Percentiles rank a stretch among this genome's conserved stretches.
Conservation (phyloP, 2,888 invertebrate genomes). For the Mesoligia furuncula region DNA sequence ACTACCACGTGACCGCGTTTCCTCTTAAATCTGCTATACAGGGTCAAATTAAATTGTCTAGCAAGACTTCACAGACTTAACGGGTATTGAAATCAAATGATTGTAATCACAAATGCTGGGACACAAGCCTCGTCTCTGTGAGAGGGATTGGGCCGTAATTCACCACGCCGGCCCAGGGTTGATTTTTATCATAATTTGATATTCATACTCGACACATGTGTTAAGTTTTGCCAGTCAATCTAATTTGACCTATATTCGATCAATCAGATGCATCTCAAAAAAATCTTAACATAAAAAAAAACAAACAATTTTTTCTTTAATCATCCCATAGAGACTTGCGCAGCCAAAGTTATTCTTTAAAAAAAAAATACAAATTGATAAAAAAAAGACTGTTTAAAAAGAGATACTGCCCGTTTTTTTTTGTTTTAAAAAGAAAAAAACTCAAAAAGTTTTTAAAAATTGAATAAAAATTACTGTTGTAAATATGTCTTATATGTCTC, state of each 20-base stretch:
- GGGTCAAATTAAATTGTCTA: neutral
- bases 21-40: neutral
- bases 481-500: constrained; percentile 34
- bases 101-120: too few species aligned
- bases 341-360: constrained; percentile 59
- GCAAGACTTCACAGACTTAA: neutral
- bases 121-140: neutral
- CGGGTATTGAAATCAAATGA: neutral
- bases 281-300: neutral
- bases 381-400: constrained; percentile 67
- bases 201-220: neutral
- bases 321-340: constrained; percentile 43
- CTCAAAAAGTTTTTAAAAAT: constrained; percentile 8
- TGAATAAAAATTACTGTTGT: constrained; percentile 34
- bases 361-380: constrained; percentile 46
- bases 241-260: neutral
- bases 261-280: constrained; percentile 38
- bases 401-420: constrained; percentile 66
- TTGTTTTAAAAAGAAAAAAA: constrained; percentile 29
- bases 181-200: neutral
- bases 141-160: neutral
- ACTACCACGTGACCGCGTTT: too few species aligned
- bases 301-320: constrained; percentile 11
- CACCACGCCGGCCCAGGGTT: neutral
- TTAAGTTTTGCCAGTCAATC: neutral